Conservation (phyloP, 2,113 vertebrate genomes). For the Spilogale gracilis region DNA sequence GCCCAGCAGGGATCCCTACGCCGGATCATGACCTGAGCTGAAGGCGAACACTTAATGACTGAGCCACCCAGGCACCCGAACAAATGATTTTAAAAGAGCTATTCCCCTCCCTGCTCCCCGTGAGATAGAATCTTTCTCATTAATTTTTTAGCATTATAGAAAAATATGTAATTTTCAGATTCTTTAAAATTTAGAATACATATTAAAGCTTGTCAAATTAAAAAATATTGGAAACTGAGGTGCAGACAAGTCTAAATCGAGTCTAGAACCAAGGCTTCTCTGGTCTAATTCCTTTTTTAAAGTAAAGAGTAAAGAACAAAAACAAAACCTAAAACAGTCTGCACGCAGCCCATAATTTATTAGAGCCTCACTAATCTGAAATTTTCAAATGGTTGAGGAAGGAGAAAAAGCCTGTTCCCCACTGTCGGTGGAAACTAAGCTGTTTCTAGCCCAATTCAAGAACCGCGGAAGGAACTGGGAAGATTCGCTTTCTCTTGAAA, state of each 20-base stretch:
- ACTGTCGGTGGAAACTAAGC: no score
- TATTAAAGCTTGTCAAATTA: background rate
- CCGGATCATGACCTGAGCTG: no score
- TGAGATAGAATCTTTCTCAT: background rate
- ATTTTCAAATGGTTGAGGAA: no score
- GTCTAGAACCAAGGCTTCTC: background rate
- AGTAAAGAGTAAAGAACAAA: background rate
- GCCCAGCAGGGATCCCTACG: no score
- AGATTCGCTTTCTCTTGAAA: constrained; percentile 8
- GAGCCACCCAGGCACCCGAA: no score
- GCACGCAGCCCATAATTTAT: background rate
- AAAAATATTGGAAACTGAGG: background rate
- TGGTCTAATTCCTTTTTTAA: background rate
- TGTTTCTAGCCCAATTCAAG: background rate
- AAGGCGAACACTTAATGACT: no score
- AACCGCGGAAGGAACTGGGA: background rate
- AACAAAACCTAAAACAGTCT: background rate
- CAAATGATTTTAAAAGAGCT: background rate
- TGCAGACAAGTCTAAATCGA: no score
- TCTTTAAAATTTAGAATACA: background rate
- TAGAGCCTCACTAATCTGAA: background rate
- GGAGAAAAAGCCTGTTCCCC: background rate
- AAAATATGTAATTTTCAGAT: background rate
- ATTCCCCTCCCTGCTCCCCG: no score
- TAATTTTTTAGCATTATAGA: background rate